Conservation (phyloP, 2,888 invertebrate genomes). For the Nematopogon swammerdamellus region DNA sequence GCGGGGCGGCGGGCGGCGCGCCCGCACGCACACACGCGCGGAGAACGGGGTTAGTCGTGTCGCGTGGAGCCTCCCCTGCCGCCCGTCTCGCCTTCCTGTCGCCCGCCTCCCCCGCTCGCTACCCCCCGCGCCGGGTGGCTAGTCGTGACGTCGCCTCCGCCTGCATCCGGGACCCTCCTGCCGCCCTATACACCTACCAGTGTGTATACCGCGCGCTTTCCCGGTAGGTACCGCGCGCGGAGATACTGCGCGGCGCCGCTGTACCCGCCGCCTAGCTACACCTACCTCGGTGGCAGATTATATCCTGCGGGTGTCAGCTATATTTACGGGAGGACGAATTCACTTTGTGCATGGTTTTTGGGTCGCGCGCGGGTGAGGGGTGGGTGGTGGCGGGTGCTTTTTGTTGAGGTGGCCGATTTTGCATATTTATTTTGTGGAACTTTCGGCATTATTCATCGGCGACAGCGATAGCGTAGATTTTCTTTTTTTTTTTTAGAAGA, state of each 20-base stretch:
- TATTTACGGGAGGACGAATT: neutral
- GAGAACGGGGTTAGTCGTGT: slow-evolving; percentile 1
- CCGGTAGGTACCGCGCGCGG: neutral
- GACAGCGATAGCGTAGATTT: slow-evolving; percentile 2
- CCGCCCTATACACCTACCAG: neutral
- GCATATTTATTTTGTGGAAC: neutral
- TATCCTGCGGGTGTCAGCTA: neutral
- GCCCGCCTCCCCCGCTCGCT: slow-evolving; percentile 3
- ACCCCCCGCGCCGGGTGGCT: slow-evolving; percentile 19
- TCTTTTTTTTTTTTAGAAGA: no score
- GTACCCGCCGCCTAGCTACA: no score
- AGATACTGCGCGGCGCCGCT: no score
- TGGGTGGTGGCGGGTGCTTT: no score
- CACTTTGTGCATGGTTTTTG: neutral
- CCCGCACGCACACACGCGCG: slow-evolving; percentile 17
- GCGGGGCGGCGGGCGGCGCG: slow-evolving; percentile 9
- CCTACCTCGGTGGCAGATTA: no score
- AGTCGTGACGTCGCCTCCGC: slow-evolving; percentile 36
- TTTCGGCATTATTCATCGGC: slow-evolving; percentile 2
- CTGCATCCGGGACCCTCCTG: slow-evolving; percentile 46
- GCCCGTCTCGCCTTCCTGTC: slow-evolving; percentile 4
- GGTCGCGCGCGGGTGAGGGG: neutral
- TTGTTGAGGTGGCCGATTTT: neutral
- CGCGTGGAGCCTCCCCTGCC: slow-evolving; percentile 9
- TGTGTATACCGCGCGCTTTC: neutral